phyloP scores from a whole-genome alignment of 1,140 invertebrate genomes.

The Apis cerana region DNA sequence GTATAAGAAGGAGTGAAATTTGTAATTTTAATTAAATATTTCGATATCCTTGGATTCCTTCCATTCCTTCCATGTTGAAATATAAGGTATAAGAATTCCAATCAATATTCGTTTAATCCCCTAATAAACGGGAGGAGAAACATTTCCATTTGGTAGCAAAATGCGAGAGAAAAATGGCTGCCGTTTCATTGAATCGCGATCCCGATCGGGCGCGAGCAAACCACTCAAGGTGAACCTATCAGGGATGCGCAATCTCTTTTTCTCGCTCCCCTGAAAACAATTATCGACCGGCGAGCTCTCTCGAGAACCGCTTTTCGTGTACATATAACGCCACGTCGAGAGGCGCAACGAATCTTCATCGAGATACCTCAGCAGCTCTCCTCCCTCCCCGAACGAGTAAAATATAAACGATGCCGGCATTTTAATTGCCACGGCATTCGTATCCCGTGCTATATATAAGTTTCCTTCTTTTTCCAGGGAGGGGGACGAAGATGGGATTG shows the following conservation, averaged over 20 bases:
- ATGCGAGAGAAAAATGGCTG: conserved; percentile 19
- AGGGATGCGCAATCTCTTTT: conserved; percentile 35
- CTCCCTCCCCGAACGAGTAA: neutral
- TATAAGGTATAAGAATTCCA: too few relatives aligned
- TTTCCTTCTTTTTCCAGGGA: neutral
- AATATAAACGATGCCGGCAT: conserved; percentile 33
- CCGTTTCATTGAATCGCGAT: conserved; percentile 45
- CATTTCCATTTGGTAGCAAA: conserved; percentile 18
- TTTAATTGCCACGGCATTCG: conserved; percentile 27
- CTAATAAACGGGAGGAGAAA: neutral
- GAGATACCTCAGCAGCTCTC: neutral
- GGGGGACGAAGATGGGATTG: neutral
- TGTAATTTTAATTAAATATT: too few relatives aligned
- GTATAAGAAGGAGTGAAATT: too few relatives aligned
- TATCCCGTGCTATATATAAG: too few relatives aligned
- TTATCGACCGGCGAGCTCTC: conserved; percentile 10
- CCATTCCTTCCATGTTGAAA: too few relatives aligned
- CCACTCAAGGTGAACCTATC: conserved; percentile 39
- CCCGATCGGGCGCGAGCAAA: conserved; percentile 12
- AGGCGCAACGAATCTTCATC: conserved; percentile 36
- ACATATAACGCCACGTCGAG: neutral
- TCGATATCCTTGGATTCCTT: too few relatives aligned
- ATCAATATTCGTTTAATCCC: too few relatives aligned
- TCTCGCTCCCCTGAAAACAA: conserved; percentile 36
- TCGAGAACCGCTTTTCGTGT: conserved; percentile 13